These are phyloP conservation scores for Sarcophaga rosellei DNA, from an alignment of 2,888 invertebrate species.

Conservation along the genomic window DNA sequence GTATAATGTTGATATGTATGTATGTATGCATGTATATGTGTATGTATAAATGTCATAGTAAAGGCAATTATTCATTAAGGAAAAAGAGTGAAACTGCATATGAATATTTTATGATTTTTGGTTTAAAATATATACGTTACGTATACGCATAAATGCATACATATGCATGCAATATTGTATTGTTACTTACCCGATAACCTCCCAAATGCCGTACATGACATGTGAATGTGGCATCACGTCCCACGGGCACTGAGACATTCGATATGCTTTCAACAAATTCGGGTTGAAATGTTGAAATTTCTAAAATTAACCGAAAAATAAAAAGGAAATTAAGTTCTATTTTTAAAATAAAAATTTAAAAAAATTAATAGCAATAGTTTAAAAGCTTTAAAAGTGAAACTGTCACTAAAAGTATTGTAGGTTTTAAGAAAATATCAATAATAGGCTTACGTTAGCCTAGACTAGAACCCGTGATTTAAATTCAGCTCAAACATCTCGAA, in stretches of 20 bases:
- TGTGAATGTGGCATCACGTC: conserved; percentile 93
- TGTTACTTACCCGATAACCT: conserved; percentile 90
- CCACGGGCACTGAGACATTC: conserved; percentile 92
- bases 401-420: too few relatives aligned
- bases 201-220: conserved; percentile 93
- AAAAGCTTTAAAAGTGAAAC: too few relatives aligned
- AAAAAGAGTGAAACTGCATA: conserved; percentile 29
- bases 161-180: conserved; percentile 18
- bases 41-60: conserved; percentile 37
- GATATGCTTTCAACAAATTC: conserved; percentile 92
- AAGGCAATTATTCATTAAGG: conserved; percentile 63
- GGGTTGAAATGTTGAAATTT: conserved; percentile 88
- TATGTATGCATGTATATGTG: conserved; percentile 28
- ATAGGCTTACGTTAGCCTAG: too few relatives aligned
- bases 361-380: too few relatives aligned
- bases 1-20: conserved; percentile 5
- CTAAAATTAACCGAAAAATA: conserved; percentile 78
- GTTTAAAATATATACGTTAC: conserved; percentile 12
- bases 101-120: conserved; percentile 48
- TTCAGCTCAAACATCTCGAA: too few relatives aligned
- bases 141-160: background rate
- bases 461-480: too few relatives aligned
- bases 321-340: background rate
- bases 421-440: too few relatives aligned
- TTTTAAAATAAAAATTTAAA: background rate